phyloP scores from a whole-genome alignment of 2,113 vertebrate genomes.

The Nothobranchius kuhntae region DNA sequence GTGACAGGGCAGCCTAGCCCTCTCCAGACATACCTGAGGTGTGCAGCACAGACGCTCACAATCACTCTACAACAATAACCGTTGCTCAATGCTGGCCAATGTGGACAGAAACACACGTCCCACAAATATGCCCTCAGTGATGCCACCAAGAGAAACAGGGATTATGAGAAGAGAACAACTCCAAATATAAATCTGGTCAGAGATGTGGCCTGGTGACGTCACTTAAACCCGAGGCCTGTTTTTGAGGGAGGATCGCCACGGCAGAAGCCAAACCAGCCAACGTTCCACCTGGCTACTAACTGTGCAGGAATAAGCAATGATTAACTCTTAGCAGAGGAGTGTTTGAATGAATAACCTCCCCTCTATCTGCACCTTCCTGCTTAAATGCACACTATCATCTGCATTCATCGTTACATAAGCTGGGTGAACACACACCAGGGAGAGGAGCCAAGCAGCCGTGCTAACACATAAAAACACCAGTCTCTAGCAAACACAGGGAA shows the following conservation, averaged over 20 bases:
- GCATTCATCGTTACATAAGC: conserved; percentile 51
- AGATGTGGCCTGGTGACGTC: conserved; percentile 6
- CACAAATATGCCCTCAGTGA: conserved; percentile 27
- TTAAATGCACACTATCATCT: conserved; percentile 27
- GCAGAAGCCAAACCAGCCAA: conserved; percentile 26
- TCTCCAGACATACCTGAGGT: conserved; percentile 66
- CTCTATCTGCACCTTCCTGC: conserved; percentile 14
- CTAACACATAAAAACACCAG: conserved; percentile 29
- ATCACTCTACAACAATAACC: conserved; percentile 36
- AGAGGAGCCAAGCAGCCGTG: conserved; percentile 19
- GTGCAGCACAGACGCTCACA: conserved; percentile 34
- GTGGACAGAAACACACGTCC: conserved; percentile 37
- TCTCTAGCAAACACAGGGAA: conserved; percentile 48
- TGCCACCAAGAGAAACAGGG: conserved; percentile 16
- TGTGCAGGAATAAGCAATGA: conserved; percentile 51
- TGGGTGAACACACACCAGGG: conserved; percentile 14
- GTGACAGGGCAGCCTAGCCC: conserved; percentile 19
- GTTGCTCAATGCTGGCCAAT: conserved; percentile 45
- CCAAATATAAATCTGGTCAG: background rate
- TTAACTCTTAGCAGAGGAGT: conserved; percentile 49
- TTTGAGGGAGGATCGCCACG: conserved; percentile 17
- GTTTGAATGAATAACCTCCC: conserved; percentile 39
- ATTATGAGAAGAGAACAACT: conserved; percentile 18
- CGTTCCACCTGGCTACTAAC: conserved; percentile 44
- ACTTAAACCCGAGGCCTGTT: conserved; percentile 13